A percentile compares a stretch with the other conserved stretches of the same genome.
phyloP scores from a whole-genome alignment of 2,797 vertebrate genomes.

The Knipowitschia caucasica region DNA sequence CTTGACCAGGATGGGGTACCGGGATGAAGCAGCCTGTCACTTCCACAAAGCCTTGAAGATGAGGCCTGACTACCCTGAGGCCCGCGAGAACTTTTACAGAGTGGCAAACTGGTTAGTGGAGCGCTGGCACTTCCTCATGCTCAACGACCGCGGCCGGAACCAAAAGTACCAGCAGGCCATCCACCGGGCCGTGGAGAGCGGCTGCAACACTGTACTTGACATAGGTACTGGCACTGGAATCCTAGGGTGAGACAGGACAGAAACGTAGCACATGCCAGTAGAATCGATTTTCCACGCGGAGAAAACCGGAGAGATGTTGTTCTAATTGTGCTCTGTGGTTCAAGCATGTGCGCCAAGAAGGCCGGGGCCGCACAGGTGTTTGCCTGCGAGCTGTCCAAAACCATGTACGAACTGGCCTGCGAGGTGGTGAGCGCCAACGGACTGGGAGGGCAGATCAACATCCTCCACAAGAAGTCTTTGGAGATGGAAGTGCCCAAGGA shows the following conservation, averaged over 20 bases:
- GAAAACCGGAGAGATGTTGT: neutral
- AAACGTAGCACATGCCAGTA: neutral
- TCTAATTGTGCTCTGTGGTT: constrained; percentile 21
- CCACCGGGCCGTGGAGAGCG: constrained; percentile 81
- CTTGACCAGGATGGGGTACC: constrained; percentile 87
- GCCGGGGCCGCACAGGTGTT: constrained; percentile 87
- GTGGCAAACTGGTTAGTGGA: constrained; percentile 98
- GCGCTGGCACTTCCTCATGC: constrained; percentile 98
- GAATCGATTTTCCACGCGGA: neutral
- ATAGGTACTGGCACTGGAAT: constrained; percentile 97
- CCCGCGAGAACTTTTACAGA: constrained; percentile 95
- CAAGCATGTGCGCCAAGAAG: constrained; percentile 93
- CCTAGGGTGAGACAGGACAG: constrained; percentile 80
- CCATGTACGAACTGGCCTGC: constrained; percentile 92
- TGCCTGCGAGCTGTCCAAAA: constrained; percentile 95
- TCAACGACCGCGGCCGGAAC: constrained; percentile 90
- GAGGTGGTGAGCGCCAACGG: constrained; percentile 88
- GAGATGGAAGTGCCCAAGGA: constrained; percentile 91
- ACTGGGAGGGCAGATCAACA: constrained; percentile 84
- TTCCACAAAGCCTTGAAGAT: constrained; percentile 95
- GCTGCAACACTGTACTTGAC: constrained; percentile 89
- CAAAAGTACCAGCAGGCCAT: constrained; percentile 87
- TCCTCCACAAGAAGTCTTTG: constrained; percentile 91
- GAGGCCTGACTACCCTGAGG: constrained; percentile 87
- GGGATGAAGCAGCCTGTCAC: constrained; percentile 95